A percentile compares a stretch with the other conserved stretches of the same genome.
These are phyloP conservation scores for Silurus aristotelis DNA, from an alignment of 2,797 vertebrate genomes.

Conservation along the genomic window DNA sequence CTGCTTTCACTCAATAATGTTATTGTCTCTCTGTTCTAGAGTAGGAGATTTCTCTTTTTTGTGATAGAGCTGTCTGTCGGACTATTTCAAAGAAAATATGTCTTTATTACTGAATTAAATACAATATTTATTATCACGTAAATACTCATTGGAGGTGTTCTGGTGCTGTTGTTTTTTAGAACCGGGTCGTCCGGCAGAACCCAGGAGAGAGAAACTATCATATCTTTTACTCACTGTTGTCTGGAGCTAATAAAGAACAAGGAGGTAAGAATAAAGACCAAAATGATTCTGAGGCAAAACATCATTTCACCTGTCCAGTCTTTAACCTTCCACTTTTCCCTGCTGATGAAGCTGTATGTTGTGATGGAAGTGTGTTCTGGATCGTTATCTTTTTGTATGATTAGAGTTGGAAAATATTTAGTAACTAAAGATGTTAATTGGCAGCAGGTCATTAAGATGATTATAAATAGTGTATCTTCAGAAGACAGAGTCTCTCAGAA, in stretches of 20 bases:
- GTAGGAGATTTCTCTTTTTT: neutral
- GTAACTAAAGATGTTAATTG: too few relatives aligned
- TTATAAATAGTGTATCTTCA: too few relatives aligned
- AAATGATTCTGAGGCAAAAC: neutral
- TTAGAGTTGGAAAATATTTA: too few relatives aligned
- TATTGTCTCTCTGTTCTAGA: neutral
- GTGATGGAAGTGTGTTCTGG: too few relatives aligned
- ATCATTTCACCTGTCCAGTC: too few relatives aligned
- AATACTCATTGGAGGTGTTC: neutral
- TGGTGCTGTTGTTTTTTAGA: conserved; percentile 69
- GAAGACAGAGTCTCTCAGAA: too few relatives aligned
- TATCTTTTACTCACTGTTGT: conserved; percentile 88
- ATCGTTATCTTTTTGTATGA: too few relatives aligned
- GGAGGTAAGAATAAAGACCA: conserved; percentile 73
- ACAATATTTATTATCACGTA: neutral
- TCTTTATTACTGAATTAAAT: too few relatives aligned
- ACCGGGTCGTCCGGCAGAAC: conserved; percentile 89
- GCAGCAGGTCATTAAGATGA: too few relatives aligned
- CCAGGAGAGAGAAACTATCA: conserved; percentile 91
- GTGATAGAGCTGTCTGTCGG: neutral
- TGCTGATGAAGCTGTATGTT: too few relatives aligned
- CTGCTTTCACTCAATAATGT: neutral
- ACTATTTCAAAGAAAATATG: neutral
- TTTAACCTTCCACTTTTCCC: too few relatives aligned
- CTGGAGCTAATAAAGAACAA: conserved; percentile 78